Conservation (phyloP, 2,113 vertebrate genomes). For the Macheiramphus alcinus region DNA sequence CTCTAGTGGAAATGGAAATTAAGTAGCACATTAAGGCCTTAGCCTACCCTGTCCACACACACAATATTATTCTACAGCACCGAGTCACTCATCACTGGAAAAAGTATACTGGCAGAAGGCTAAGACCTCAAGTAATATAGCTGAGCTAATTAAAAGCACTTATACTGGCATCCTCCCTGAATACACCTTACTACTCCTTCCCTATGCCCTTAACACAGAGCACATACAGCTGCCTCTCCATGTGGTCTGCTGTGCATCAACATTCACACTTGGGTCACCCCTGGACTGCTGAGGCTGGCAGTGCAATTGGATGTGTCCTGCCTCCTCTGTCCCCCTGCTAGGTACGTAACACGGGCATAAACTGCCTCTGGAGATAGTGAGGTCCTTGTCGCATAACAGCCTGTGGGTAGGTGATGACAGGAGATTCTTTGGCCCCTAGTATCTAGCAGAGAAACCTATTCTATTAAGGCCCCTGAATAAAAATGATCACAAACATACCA, state of each 20-base stretch:
- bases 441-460: not conserved
- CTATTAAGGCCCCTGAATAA: not conserved
- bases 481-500: not conserved
- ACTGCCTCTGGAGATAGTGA: not conserved
- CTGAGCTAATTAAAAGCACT: not conserved
- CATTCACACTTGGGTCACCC: not conserved
- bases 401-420: not conserved
- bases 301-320: not conserved
- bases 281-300: not conserved
- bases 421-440: not conserved
- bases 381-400: not conserved
- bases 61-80: not conserved
- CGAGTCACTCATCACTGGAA: not conserved
- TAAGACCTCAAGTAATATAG: not conserved
- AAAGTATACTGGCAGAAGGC: not conserved
- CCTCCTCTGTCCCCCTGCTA: not conserved
- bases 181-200: not conserved
- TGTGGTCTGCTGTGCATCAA: rapidly evolving
- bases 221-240: not conserved
- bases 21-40: not conserved
- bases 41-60: not conserved
- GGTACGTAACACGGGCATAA: rapidly evolving
- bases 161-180: not conserved
- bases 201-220: not conserved
- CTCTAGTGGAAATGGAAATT: not conserved